Percentiles rank a stretch among this genome's conserved stretches.
phyloP scores from a whole-genome alignment of 2,888 invertebrate genomes.

The Agonum fuliginosum region DNA sequence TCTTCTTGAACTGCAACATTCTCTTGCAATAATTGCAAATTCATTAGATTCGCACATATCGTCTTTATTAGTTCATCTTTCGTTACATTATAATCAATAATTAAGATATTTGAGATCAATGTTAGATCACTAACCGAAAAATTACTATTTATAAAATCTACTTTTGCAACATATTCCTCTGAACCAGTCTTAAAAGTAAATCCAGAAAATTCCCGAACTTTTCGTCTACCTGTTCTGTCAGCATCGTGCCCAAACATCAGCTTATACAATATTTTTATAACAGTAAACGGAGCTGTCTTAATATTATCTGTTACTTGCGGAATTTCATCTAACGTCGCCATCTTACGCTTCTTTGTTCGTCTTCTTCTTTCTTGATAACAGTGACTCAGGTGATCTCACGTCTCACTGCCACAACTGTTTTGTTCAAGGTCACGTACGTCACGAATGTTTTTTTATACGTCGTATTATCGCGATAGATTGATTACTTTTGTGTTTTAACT shows the following conservation, averaged over 20 bases:
- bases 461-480: too few relatives aligned
- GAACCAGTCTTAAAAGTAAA: background rate
- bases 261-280: background rate
- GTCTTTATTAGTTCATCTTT: background rate
- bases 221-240: background rate
- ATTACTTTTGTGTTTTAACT: background rate
- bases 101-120: background rate
- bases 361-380: too few relatives aligned
- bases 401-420: too few relatives aligned
- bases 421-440: too few relatives aligned
- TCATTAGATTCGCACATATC: constrained; percentile 9
- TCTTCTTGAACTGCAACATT: background rate
- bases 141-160: background rate
- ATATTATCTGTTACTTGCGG: constrained; percentile 8
- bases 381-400: too few relatives aligned
- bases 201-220: background rate
- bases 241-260: background rate
- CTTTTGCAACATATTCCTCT: background rate
- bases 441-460: too few relatives aligned
- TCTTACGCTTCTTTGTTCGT: too few relatives aligned
- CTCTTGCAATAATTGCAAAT: background rate
- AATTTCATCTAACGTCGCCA: background rate
- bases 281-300: background rate
- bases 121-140: constrained; percentile 36
- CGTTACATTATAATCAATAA: background rate